phyloP scores from a whole-genome alignment of 2,888 invertebrate species.

The Platycheirus rosarum region DNA sequence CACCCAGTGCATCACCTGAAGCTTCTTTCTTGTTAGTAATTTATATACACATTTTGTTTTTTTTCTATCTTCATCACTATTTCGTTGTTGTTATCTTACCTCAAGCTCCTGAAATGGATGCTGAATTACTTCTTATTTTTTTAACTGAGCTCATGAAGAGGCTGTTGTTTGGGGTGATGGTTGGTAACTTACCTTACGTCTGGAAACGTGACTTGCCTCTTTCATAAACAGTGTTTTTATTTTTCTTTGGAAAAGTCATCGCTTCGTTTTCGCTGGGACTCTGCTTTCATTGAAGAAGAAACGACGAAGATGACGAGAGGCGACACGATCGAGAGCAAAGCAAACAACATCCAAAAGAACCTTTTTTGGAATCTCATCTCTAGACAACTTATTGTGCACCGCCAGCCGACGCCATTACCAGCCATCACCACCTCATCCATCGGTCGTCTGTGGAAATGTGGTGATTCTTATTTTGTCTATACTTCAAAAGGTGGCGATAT shows the following conservation, averaged over 20 bases:
- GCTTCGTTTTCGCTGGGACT: background rate
- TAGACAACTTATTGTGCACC: conserved; percentile 34
- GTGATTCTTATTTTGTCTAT: conserved; percentile 29
- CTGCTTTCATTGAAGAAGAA: conserved; percentile 21
- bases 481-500: conserved; percentile 47
- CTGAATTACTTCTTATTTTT: conserved; percentile 58
- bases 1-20: conserved; percentile 30
- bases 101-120: conserved; percentile 67
- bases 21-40: conserved; percentile 58
- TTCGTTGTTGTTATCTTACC: conserved; percentile 66
- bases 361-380: conserved; percentile 60
- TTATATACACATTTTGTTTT: conserved; percentile 39
- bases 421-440: background rate
- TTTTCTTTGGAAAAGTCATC: conserved; percentile 40
- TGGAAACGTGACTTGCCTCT: conserved; percentile 71
- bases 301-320: conserved; percentile 13
- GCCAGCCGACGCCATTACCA: too few species aligned
- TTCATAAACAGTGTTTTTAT: conserved; percentile 41
- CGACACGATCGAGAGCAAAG: conserved; percentile 59
- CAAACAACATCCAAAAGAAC: conserved; percentile 50
- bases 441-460: conserved; percentile 26
- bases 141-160: conserved; percentile 9
- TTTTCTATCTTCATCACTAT: conserved; percentile 32
- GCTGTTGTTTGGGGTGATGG: conserved; percentile 18
- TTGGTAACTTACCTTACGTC: conserved; percentile 30